A percentile compares a stretch with the other conserved stretches of the same genome.
phyloP scores from a whole-genome alignment of 1,140 invertebrate genomes.

The Drosophila aff. region DNA sequence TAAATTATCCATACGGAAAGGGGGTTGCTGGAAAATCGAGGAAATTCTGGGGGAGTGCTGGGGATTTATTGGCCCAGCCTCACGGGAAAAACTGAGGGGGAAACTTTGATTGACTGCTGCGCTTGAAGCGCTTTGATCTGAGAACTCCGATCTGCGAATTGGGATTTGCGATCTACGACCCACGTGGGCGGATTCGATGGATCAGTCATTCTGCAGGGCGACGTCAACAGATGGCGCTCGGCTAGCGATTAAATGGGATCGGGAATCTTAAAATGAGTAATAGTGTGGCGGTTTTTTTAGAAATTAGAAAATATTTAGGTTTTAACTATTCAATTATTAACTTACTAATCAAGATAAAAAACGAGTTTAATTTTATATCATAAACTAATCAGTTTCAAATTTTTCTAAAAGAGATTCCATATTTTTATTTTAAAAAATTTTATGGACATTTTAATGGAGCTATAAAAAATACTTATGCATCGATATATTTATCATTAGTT shows the following conservation, averaged over 20 bases:
- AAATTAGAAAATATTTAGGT: background rate
- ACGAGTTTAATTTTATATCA: too few species aligned
- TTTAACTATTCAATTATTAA: background rate
- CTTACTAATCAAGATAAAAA: too few species aligned
- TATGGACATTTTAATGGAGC: too few species aligned
- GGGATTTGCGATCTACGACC: constrained; percentile 1
- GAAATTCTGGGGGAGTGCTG: constrained; percentile 12
- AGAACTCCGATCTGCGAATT: constrained; percentile 48
- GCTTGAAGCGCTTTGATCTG: constrained; percentile 79
- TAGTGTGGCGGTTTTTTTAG: background rate
- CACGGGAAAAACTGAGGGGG: constrained; percentile 16
- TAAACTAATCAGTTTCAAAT: too few species aligned
- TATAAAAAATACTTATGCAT: too few species aligned
- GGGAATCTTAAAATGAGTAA: background rate
- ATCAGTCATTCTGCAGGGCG: constrained; percentile 35
- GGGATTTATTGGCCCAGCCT: constrained; percentile 63
- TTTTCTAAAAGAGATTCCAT: too few species aligned
- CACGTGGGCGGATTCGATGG: constrained; percentile 28
- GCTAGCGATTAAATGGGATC: constrained; percentile 42
- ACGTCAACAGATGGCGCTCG: constrained; percentile 71
- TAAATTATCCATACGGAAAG: constrained; percentile 56
- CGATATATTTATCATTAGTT: too few species aligned
- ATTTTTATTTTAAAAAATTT: too few species aligned
- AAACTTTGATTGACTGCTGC: constrained; percentile 75
- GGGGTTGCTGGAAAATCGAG: background rate